Evolutionary conservation across 2,888 invertebrate species (phyloP).

Genomic region (Acrobasis suavella): DNA sequence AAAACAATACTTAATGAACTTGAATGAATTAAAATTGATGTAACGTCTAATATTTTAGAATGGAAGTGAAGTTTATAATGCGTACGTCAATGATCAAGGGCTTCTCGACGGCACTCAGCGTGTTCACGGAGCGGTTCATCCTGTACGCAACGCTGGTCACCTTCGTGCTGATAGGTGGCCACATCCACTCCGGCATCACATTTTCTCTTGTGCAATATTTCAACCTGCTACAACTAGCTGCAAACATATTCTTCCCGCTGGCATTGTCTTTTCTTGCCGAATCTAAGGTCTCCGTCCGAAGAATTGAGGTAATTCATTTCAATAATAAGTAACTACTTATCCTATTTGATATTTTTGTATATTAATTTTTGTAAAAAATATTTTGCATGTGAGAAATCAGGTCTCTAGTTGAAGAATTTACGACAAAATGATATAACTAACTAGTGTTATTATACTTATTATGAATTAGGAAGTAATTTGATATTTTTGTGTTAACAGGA

Average conservation of each 20-base stretch:
- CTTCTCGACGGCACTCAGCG: slow-evolving; percentile 85
- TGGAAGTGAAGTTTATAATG: slow-evolving; percentile 86
- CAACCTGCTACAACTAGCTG: slow-evolving; percentile 86
- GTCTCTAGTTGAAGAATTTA: no score
- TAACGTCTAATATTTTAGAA: slow-evolving; percentile 57
- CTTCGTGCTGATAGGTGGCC: slow-evolving; percentile 86
- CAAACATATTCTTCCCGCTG: slow-evolving; percentile 85
- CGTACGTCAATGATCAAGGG: slow-evolving; percentile 86
- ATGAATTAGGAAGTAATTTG: no score
- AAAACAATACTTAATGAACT: no score
- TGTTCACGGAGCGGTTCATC: slow-evolving; percentile 93
- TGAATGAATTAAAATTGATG: background rate
- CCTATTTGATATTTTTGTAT: no score
- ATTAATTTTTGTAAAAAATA: no score
- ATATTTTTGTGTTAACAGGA: slow-evolving; percentile 49
- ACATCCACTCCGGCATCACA: slow-evolving; percentile 84
- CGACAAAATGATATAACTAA: no score
- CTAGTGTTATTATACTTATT: no score
- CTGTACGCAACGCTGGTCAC: slow-evolving; percentile 90
- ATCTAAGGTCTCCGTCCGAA: slow-evolving; percentile 83
- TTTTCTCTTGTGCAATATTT: slow-evolving; percentile 91
- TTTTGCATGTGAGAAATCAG: no score
- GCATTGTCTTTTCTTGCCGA: slow-evolving; percentile 84
- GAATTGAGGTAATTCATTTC: slow-evolving; percentile 79
- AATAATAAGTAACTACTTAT: no score